Evolutionary conservation across 2,113 vertebrate genomes (phyloP), one percentile per base, ranked within the genome.

Genomic region (Tiliqua scincoides): DNA sequence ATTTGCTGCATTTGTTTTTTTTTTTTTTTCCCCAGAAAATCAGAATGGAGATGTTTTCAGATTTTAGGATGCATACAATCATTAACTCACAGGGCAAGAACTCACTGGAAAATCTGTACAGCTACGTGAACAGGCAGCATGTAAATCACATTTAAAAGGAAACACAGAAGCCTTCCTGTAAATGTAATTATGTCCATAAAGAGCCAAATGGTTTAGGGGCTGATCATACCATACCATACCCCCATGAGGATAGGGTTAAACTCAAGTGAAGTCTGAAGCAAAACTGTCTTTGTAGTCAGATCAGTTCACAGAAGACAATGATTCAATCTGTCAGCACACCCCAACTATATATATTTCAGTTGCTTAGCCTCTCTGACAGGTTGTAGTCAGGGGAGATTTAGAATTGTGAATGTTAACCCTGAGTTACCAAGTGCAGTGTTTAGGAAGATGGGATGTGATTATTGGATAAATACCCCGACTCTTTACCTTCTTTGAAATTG

Each of bases 221-320:
- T 77, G 89, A 85, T 88, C 79, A 75, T 73, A 23, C 0, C 89
- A 70, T 86, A 2, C 32, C n/a, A n/a, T 90, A 90, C 84, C 10
- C 65, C 35, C 88, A 35, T 32, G 75, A 30, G 88, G 32, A 71
- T 84, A 79, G 71, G 75, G 59, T 10, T 85, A 40, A 77, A 87
- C 37, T 59, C 43, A 90, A 27, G 6, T 63, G 82, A 86, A 89
- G 82, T 85, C 35, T 71, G 67, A 91, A 89, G 35, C 65, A 52
- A 89, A 86, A 86, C 85, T 90, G 86, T 30, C 14, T 40, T 84
- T 90, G 68, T 32, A 81, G 43, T 91, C 68, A 79, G 9, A 63
- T 76, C 76, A 61, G 18, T 76, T 85, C 37, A 85, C 59, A 59
- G 82, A 86, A 91, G 79, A 92, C 88, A 89, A 89, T 61, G 76